Percentiles rank a stretch among this genome's conserved stretches.
These are phyloP conservation scores for Lypha dubia DNA, from an alignment of 2,888 invertebrate genomes.

Conservation along the genomic window DNA sequence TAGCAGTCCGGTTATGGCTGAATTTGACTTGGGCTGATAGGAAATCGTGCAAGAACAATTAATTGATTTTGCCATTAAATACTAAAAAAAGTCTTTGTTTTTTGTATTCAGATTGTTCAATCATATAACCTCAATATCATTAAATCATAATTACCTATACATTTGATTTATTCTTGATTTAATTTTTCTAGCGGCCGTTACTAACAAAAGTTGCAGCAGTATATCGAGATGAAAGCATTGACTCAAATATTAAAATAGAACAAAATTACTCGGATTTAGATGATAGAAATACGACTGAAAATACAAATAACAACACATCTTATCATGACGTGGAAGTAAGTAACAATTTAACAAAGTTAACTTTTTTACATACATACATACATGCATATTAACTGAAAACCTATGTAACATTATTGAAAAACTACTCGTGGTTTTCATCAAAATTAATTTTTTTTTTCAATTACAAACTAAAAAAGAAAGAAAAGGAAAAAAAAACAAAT, in stretches of 20 bases:
- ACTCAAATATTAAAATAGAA: background rate
- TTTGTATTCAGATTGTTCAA: no score
- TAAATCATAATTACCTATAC: no score
- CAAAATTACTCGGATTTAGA: background rate
- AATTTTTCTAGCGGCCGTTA: background rate
- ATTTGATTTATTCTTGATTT: background rate
- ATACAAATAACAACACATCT: background rate
- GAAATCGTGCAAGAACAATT: no score
- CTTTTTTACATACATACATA: no score
- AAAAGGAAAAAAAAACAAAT: background rate
- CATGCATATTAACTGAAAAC: background rate
- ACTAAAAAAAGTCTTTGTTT: no score
- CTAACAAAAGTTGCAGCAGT: background rate
- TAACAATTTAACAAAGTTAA: background rate
- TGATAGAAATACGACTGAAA: background rate
- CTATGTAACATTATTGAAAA: background rate
- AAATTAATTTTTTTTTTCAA: no score
- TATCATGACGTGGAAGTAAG: slow-evolving; percentile 13
- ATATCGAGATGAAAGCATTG: background rate
- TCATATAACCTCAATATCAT: no score
- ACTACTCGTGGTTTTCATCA: background rate
- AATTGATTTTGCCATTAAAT: no score
- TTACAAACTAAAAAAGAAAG: no score
- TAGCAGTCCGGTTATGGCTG: no score
- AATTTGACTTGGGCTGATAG: no score